phyloP scores from a whole-genome alignment of 2,888 invertebrate species.

The Noctua pronuba region DNA sequence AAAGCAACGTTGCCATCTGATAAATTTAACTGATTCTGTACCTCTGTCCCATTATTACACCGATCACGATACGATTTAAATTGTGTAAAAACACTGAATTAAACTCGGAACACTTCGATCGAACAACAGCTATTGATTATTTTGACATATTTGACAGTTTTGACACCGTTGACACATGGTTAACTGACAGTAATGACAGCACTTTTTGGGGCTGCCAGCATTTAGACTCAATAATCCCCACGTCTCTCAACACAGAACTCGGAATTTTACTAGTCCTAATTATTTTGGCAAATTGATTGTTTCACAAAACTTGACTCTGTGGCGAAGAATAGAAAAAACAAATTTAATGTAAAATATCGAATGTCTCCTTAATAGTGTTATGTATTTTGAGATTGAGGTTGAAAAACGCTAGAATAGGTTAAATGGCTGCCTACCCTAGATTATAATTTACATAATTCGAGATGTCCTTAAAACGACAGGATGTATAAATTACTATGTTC shows the following conservation, averaged over 20 bases:
- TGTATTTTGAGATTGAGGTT: not conserved
- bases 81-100: not conserved
- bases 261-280: not conserved
- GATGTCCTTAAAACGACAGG: not conserved
- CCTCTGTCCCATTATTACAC: conserved; percentile 27
- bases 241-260: not conserved
- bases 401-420: not conserved
- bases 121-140: conserved; percentile 19
- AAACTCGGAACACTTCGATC: not conserved
- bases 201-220: conserved; percentile 16
- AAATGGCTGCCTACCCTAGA: not conserved
- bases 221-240: not conserved
- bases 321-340: not conserved
- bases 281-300: not conserved
- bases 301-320: not conserved
- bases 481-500: not conserved
- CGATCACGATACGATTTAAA: too few species aligned
- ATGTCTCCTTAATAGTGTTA: not conserved
- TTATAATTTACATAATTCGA: not conserved
- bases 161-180: conserved; percentile 3
- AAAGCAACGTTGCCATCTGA: conserved; percentile 5
- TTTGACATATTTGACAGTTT: too few species aligned
- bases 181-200: conserved; percentile 9
- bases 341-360: not conserved
- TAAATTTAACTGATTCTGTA: conserved; percentile 8